Conservation (phyloP, 2,888 invertebrate species). For the Scelioninae gen. 1 region DNA sequence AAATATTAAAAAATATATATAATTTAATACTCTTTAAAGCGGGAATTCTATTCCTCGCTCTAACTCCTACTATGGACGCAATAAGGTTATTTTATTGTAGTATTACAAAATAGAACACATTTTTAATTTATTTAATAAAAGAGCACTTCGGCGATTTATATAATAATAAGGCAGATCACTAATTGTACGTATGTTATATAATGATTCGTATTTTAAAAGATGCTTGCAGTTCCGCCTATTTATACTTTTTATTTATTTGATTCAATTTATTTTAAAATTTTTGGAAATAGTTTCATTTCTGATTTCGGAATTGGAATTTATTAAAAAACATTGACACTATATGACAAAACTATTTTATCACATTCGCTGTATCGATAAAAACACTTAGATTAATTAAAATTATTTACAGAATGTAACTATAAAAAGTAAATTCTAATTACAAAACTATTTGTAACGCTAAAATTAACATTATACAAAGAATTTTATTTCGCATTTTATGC, state of each 20-base stretch:
- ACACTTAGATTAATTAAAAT: conserved; percentile 1
- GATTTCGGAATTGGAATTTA: not conserved
- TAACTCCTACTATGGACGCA: no score
- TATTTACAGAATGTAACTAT: conserved; percentile 5
- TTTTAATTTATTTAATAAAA: not conserved
- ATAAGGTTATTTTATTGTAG: no score
- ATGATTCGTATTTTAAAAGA: not conserved
- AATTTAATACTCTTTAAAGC: no score
- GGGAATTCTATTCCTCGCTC: no score
- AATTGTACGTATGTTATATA: no score
- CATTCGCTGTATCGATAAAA: not conserved
- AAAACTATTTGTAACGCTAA: conserved; percentile 1
- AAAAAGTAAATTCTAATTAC: not conserved
- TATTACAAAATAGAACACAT: no score
- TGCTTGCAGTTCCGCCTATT: not conserved
- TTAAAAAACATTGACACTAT: not conserved
- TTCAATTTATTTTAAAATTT: not conserved
- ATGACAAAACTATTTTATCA: not conserved
- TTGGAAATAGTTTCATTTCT: not conserved
- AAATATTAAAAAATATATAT: no score
- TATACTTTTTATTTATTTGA: not conserved
- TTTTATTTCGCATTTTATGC: no score
- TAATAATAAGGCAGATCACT: not conserved
- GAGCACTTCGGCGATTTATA: not conserved
- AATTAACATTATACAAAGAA: no score